Conservation (phyloP, 2,113 vertebrate genomes). For the Coryphaenoides rupestris region DNA sequence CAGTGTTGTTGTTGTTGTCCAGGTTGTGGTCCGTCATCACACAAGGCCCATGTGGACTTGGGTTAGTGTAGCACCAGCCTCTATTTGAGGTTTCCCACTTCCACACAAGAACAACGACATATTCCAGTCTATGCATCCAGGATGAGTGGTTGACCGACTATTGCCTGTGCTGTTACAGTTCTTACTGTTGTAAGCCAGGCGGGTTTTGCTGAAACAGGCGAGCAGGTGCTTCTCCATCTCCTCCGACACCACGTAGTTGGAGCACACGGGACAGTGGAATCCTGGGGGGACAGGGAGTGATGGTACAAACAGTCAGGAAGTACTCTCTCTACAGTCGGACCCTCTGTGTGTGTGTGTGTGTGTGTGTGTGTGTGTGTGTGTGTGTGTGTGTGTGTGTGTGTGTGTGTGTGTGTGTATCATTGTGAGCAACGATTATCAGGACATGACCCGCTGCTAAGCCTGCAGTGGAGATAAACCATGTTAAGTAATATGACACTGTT, state of each 20-base stretch:
- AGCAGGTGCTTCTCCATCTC: conserved; percentile 96
- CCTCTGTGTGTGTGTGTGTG: neutral
- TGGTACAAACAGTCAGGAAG: no score
- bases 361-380: neutral
- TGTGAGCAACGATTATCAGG: conserved; percentile 38
- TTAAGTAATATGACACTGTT: conserved; percentile 9
- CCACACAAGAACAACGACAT: no score
- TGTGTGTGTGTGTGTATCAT: conserved; percentile 10
- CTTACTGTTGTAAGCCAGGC: conserved; percentile 97
- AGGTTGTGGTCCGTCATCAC: no score
- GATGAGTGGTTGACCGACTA: no score
- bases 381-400: neutral
- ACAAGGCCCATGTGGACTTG: no score
- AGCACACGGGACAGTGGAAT: conserved; percentile 96
- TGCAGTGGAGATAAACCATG: conserved; percentile 18
- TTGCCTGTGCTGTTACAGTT: conserved; percentile 1
- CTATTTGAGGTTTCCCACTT: no score
- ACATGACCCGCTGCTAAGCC: conserved; percentile 18
- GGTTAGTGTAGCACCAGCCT: no score
- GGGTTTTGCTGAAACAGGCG: conserved; percentile 94
- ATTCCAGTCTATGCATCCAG: no score
- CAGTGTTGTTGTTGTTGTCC: no score
- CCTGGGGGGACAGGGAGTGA: conserved; percentile 64
- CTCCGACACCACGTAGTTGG: conserved; percentile 90
- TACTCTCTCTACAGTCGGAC: neutral